Base-by-base conservation (phyloP, 2,888 invertebrate genomes). In the Noctua pronuba region DNA sequence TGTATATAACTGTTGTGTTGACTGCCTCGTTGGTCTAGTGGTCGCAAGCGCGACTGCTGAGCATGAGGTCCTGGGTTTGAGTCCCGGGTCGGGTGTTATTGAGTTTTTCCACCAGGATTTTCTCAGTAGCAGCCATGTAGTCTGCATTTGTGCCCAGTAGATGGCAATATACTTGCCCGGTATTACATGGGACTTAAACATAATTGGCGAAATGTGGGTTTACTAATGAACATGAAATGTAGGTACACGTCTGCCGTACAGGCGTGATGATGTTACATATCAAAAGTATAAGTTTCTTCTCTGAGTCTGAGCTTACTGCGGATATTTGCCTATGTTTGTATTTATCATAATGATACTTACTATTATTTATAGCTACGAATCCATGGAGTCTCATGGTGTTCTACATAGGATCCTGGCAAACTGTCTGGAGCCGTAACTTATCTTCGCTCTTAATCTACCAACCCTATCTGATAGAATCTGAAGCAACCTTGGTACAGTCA, bases 401-500 rank as follows among this genome's bases (percentile, higher is more conserved):
- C 44, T 18, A 18, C 11, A 44, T 31, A 24, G 24, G 41, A 11
- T 7, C 62, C 10, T 31, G 18, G 31, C 1, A 16, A 70, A 38
- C 13, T 21, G 31, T 41, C 21, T 58, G 28, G 1, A 24, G 31
- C 60, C 31, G 1, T 60, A 7, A 24, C 4, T 21, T 44, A 52
- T 10, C 10, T 55, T 18, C 0, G 13, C 31, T 71, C 13, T 44
- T 8, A 6, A 35, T 58, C 6, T 28, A 49, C 49, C 46, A 38
- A 41, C 55, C 38, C 8, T 28, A 52, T 60, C 21, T 7, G 18
- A n/a, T 21, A 46, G 16, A 18, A 64, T 68, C 24, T 7, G 21
- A n/a, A 11, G n/a, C 38, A 28, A n/a, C 73, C 75, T 84, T 75
- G 35, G n/a, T 60, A 1, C 11, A 2, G 2, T 21, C 31, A 55